These are phyloP conservation scores for Gymnogyps californianus DNA, from an alignment of 2,113 vertebrate species.

Conservation along the genomic window DNA sequence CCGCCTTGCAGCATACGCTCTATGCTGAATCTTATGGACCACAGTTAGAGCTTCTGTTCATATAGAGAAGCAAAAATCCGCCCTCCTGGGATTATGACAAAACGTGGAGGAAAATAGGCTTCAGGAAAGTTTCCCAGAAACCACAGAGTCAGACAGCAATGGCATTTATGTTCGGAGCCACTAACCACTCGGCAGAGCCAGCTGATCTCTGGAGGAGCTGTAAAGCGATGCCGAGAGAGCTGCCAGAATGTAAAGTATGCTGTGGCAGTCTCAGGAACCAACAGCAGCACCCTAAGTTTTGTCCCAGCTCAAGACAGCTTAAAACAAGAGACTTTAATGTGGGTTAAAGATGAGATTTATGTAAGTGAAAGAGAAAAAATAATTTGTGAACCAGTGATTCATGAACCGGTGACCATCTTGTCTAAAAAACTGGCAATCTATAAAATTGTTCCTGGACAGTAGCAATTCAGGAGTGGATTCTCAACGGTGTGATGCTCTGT, in stretches of 20 bases:
- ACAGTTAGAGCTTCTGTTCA: background rate
- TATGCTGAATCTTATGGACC: background rate
- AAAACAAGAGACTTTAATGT: background rate
- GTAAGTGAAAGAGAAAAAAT: background rate
- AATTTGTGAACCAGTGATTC: background rate
- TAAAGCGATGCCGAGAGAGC: background rate
- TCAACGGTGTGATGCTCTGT: background rate
- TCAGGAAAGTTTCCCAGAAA: conserved; percentile 52
- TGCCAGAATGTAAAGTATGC: conserved; percentile 48
- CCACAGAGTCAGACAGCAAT: background rate
- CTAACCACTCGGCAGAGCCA: background rate
- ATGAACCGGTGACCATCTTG: background rate
- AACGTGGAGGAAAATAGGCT: background rate
- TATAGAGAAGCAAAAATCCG: background rate
- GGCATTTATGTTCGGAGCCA: conserved; percentile 20
- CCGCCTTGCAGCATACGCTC: background rate
- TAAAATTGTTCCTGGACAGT: background rate
- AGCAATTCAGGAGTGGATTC: background rate
- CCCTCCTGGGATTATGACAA: background rate
- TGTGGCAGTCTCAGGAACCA: background rate
- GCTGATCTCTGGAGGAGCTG: conserved; percentile 23
- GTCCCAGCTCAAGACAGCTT: background rate
- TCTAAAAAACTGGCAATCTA: background rate
- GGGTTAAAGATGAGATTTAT: background rate
- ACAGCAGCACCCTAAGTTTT: background rate